These are phyloP conservation scores for Quadroppia sp. DNA, from an alignment of 2,888 invertebrate species.

Conservation along the genomic window DNA sequence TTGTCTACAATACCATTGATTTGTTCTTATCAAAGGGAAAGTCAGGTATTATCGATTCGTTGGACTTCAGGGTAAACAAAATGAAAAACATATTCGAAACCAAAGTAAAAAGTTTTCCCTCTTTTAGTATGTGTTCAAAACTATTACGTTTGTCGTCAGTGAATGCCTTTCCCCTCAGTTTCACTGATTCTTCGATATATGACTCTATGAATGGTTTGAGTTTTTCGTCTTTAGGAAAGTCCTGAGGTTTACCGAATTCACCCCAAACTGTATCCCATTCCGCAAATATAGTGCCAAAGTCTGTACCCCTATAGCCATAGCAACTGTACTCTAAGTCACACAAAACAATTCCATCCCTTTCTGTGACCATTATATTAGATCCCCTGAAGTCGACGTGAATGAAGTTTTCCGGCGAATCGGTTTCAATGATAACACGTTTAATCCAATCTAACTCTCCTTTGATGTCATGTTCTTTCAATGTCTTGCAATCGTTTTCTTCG, in stretches of 20 bases:
- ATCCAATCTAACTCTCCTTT: constrained; percentile 20
- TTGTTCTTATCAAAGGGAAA: neutral
- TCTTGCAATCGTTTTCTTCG: constrained; percentile 16
- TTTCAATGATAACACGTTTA: neutral
- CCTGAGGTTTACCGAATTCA: neutral
- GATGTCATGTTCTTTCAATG: neutral
- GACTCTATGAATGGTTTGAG: constrained; percentile 1
- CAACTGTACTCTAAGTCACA: constrained; percentile 38
- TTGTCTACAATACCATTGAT: too few relatives aligned
- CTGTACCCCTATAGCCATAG: constrained; percentile 31
- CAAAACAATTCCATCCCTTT: constrained; percentile 55
- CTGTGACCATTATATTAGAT: constrained; percentile 27
- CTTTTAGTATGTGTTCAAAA: neutral
- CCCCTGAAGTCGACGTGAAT: constrained; percentile 35
- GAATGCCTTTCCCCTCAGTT: neutral
- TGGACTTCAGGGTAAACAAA: too few relatives aligned
- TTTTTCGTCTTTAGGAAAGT: neutral
- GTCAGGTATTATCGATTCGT: neutral
- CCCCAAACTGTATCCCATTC: neutral
- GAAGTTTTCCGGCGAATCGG: neutral
- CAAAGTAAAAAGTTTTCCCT: neutral
- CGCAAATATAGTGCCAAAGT: constrained; percentile 10
- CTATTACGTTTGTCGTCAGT: neutral
- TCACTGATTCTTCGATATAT: neutral
- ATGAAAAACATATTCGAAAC: neutral